These are phyloP conservation scores for Periphyllus acericola DNA, from an alignment of 2,888 invertebrate genomes.

Conservation along the genomic window DNA sequence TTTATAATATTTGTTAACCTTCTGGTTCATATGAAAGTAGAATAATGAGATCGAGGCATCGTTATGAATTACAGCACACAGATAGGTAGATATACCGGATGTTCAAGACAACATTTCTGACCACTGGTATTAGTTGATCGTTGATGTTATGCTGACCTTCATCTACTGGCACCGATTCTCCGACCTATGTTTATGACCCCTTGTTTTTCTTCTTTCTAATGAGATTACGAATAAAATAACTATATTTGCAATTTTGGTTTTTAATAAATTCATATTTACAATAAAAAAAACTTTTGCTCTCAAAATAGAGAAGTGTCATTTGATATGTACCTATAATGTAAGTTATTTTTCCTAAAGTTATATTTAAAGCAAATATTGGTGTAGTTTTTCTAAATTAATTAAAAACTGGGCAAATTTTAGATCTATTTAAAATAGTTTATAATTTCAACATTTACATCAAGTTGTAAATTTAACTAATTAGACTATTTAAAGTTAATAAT, in stretches of 20 bases:
- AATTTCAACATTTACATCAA: no score
- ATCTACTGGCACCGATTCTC: conserved; percentile 56
- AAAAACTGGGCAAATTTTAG: neutral
- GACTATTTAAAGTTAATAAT: neutral
- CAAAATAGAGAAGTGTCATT: neutral
- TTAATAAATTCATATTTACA: neutral
- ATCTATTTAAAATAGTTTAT: neutral
- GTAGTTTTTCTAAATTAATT: neutral
- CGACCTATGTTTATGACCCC: conserved; percentile 50
- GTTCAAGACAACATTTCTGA: conserved; percentile 53
- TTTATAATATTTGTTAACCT: conserved; percentile 22
- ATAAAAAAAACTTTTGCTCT: neutral
- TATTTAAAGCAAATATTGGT: neutral
- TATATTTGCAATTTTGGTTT: neutral
- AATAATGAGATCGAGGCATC: conserved; percentile 52
- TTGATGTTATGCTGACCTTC: conserved; percentile 54
- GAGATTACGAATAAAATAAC: neutral
- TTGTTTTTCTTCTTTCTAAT: conserved; percentile 18
- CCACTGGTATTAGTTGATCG: conserved; percentile 24
- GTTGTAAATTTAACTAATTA: neutral
- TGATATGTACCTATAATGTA: neutral
- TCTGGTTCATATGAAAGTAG: conserved; percentile 45
- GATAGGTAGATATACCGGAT: conserved; percentile 48
- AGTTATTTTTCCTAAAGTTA: neutral
- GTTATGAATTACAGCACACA: conserved; percentile 35